These are phyloP conservation scores for Cepphus grylle DNA, from an alignment of 2,113 vertebrate genomes.

Conservation along the genomic window DNA sequence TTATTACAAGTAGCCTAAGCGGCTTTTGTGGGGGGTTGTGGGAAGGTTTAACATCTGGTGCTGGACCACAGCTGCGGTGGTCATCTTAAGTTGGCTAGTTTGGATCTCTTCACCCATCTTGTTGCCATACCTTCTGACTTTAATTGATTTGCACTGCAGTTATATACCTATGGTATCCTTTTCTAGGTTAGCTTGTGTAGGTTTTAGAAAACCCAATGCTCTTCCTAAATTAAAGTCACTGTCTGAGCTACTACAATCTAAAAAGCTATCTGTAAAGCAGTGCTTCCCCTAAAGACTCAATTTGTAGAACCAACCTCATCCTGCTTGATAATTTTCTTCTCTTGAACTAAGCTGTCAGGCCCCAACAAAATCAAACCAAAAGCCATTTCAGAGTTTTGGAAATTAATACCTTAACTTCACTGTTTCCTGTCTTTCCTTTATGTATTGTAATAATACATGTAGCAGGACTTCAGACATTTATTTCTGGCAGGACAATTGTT, in stretches of 20 bases:
- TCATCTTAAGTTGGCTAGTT: neutral
- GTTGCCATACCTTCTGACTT: neutral
- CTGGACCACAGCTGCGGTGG: neutral
- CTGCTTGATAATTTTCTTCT: neutral
- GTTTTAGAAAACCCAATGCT: neutral
- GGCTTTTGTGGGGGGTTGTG: neutral
- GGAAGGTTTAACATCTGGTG: neutral
- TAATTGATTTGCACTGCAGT: neutral
- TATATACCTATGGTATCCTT: neutral
- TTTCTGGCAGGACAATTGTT: neutral
- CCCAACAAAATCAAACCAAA: neutral
- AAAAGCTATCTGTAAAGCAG: neutral
- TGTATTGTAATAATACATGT: neutral
- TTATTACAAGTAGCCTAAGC: neutral
- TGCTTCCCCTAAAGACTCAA: neutral
- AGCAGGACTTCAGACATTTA: accelerated
- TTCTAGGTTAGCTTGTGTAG: neutral
- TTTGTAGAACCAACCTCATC: neutral
- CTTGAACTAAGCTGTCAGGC: neutral
- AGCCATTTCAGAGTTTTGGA: neutral
- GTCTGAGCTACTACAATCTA: neutral
- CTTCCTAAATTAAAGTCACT: neutral
- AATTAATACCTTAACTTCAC: neutral
- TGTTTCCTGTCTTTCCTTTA: neutral
- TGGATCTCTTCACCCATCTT: neutral